Percentiles rank a stretch among this genome's conserved stretches.
phyloP scores from a whole-genome alignment of 2,888 invertebrate genomes.

The Diaperis boleti region DNA sequence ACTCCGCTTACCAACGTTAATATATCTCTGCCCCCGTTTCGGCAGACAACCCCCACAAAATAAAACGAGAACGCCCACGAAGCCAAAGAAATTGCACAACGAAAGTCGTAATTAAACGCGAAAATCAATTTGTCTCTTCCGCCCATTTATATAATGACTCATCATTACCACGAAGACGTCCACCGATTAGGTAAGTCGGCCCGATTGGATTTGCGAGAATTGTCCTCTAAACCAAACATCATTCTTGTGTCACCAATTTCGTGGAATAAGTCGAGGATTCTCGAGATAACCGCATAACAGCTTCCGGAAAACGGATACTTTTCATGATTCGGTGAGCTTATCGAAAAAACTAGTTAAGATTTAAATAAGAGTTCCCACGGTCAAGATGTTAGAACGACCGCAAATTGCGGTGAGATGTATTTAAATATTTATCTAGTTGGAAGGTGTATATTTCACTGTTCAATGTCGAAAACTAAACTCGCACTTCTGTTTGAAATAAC shows the following conservation, averaged over 20 bases:
- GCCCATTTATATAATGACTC: not conserved
- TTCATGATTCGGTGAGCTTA: constrained; percentile 12
- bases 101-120: constrained; percentile 10
- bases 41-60: not conserved
- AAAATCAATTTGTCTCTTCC: constrained; percentile 5
- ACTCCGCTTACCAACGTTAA: not conserved
- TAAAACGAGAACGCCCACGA: constrained; percentile 9
- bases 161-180: not conserved
- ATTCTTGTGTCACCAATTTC: too few relatives aligned
- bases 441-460: not conserved
- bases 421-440: not conserved
- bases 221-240: too few relatives aligned
- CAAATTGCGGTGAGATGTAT: not conserved
- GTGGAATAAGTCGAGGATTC: not conserved
- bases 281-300: constrained; percentile 5
- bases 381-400: not conserved
- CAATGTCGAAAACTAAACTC: too few relatives aligned
- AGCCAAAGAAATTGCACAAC: constrained; percentile 6
- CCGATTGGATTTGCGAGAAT: too few relatives aligned
- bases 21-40: not conserved
- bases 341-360: not conserved
- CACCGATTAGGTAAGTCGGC: too few relatives aligned
- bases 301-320: constrained; percentile 9
- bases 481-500: too few relatives aligned
- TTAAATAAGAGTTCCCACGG: constrained; percentile 6